Evolutionary conservation across 2,888 invertebrate species (phyloP).

Genomic region (Cryptocheilus praepositus): DNA sequence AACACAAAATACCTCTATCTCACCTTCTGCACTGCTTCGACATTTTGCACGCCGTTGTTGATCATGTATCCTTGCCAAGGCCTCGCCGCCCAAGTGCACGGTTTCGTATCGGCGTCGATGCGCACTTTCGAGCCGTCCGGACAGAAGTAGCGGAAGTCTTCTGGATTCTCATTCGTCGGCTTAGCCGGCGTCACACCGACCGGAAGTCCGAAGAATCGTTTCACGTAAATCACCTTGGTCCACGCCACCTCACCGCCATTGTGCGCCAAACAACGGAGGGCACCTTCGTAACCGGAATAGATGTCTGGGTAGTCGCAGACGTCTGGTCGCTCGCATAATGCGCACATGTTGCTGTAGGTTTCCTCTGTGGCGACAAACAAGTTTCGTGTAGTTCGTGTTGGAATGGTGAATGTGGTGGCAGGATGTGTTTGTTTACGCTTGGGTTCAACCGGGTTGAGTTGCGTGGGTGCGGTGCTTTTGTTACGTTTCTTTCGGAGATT

Average conservation of each 20-base stretch:
- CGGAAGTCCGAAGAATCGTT: slow-evolving; percentile 86
- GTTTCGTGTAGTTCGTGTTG: neutral
- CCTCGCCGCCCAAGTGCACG: slow-evolving; percentile 89
- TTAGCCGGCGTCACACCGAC: slow-evolving; percentile 79
- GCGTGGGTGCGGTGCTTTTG: too few species aligned
- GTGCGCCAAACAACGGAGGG: slow-evolving; percentile 86
- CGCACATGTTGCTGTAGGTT: slow-evolving; percentile 86
- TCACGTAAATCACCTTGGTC: slow-evolving; percentile 87
- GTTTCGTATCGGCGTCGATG: slow-evolving; percentile 78
- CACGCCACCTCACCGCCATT: slow-evolving; percentile 91
- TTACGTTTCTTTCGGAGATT: too few species aligned
- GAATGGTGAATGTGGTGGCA: too few species aligned
- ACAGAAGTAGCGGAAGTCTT: slow-evolving; percentile 85
- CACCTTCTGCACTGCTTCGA: slow-evolving; percentile 65
- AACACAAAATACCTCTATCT: neutral
- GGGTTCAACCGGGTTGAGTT: too few species aligned
- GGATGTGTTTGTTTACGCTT: too few species aligned
- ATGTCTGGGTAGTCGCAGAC: slow-evolving; percentile 88
- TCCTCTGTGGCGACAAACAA: slow-evolving; percentile 77
- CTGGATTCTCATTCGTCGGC: slow-evolving; percentile 80
- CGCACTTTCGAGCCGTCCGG: slow-evolving; percentile 85
- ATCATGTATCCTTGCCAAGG: slow-evolving; percentile 90
- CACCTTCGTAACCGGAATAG: slow-evolving; percentile 91
- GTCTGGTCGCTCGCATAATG: slow-evolving; percentile 85
- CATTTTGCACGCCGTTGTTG: slow-evolving; percentile 78